Evolutionary conservation across 2,888 invertebrate genomes (phyloP), one percentile per base, ranked within the genome.

Genomic region (Polia nebulosa): DNA sequence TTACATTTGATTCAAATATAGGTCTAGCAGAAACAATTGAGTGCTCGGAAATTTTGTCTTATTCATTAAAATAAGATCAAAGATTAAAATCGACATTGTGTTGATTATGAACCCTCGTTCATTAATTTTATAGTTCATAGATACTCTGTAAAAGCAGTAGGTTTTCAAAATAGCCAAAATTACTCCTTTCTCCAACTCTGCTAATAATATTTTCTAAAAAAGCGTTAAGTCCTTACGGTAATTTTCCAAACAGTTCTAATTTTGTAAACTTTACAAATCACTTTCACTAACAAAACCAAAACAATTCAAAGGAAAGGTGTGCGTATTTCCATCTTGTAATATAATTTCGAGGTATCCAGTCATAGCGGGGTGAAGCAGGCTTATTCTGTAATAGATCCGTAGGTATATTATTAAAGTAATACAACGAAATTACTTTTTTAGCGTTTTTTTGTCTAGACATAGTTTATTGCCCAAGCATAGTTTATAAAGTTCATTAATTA

Each of bases 311-410:
- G 27, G 51, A 58, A 77, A 74, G 68, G 68, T 71, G 61, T 72
- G 60, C 59, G 69, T 72, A 76, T 74, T 77, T 72, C 78, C 65
- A 78, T 78, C 72, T 78, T 68, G 56, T 74, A 72, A 78, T 76
- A 76, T 63, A 62, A 72, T 71, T 75, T 72, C 59, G 59, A 72
- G 62, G 63, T 66, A 66, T 72, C 69, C 51, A 68, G 69, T 70
- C 56, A 65, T 49, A 60, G 73, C 53, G 58, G 58, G 58, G 55
- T 29, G 32, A 51, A 68, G 25, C 36, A 49, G 64, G 53, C 17
- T 53, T 76, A 81, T 81, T 81, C 81, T 76, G 58, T 47, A 55
- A 36, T 20, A 22, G 11, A 36, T 36, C 5, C 25, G 8, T 39
- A 53, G n/a, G 5, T n/a, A n/a, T 59, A 61, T 20, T 41, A 60